Evolutionary conservation across 2,797 vertebrate genomes (phyloP).

Genomic region (Sebastes iracundus): DNA sequence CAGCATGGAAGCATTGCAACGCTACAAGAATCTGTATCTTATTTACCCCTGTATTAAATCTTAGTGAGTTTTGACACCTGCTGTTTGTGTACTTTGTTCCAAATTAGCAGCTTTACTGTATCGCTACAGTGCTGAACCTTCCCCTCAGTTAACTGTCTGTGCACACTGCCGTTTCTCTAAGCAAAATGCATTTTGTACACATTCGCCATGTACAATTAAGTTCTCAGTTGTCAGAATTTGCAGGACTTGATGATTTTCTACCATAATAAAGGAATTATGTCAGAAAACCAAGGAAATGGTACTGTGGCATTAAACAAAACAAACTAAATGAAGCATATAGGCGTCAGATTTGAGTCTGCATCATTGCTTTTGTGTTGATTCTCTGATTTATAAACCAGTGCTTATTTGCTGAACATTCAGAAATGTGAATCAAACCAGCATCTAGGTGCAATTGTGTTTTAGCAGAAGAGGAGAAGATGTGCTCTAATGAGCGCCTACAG

Average conservation of each 20-base stretch:
- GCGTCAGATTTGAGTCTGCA: neutral
- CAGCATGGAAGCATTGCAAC: neutral
- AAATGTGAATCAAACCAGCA: neutral
- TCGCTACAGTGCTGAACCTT: neutral
- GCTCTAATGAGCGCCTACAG: neutral
- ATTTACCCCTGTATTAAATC: constrained; percentile 3
- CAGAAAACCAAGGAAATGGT: neutral
- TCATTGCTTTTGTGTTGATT: neutral
- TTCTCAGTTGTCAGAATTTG: neutral
- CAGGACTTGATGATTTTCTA: neutral
- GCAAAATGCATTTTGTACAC: neutral
- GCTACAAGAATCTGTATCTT: neutral
- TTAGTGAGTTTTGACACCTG: constrained; percentile 1
- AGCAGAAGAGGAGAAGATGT: neutral
- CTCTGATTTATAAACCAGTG: neutral
- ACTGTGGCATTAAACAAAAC: neutral
- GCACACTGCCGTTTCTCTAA: neutral
- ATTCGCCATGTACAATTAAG: neutral
- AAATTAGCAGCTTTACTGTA: constrained; percentile 36
- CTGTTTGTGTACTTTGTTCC: constrained; percentile 25
- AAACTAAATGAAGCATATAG: constrained; percentile 11
- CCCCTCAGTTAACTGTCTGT: neutral
- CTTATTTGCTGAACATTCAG: neutral
- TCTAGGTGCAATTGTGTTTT: neutral
- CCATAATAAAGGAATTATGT: neutral